phyloP scores from a whole-genome alignment of 2,888 invertebrate genomes.

The Ceramica pisi region DNA sequence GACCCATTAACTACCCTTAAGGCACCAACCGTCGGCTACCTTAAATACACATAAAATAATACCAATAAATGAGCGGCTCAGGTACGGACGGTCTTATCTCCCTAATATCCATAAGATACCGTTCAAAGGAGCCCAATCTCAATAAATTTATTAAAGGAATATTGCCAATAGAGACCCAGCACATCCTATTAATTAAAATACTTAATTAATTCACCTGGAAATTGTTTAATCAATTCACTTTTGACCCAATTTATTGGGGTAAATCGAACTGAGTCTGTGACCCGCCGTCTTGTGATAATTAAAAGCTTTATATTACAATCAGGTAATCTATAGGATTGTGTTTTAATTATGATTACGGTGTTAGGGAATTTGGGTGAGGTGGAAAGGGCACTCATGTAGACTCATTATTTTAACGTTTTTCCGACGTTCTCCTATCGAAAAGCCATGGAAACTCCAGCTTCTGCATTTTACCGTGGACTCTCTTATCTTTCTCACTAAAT shows the following conservation, averaged over 20 bases:
- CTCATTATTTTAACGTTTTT: slow-evolving; percentile 11
- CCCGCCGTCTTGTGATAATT: slow-evolving; percentile 69
- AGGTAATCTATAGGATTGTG: slow-evolving; percentile 61
- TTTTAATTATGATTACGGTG: slow-evolving; percentile 63
- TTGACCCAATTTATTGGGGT: slow-evolving; percentile 89
- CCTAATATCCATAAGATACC: slow-evolving; percentile 79
- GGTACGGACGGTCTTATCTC: slow-evolving; percentile 80
- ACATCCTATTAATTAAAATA: slow-evolving; percentile 91
- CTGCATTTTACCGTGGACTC: too few relatives aligned
- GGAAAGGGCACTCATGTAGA: slow-evolving; percentile 10
- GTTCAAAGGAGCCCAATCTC: slow-evolving; percentile 88
- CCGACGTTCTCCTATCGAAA: not conserved
- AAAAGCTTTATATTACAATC: slow-evolving; percentile 67
- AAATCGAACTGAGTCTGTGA: slow-evolving; percentile 79
- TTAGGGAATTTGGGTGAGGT: slow-evolving; percentile 9
- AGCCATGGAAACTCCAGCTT: not conserved
- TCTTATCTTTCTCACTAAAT: too few relatives aligned
- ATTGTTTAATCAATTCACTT: slow-evolving; percentile 90
- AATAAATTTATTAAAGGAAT: slow-evolving; percentile 91
- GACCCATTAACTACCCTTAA: slow-evolving; percentile 9
- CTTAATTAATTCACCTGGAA: slow-evolving; percentile 91
- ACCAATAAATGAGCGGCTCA: slow-evolving; percentile 73
- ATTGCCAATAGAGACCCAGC: slow-evolving; percentile 90
- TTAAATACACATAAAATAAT: slow-evolving; percentile 62
- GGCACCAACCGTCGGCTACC: slow-evolving; percentile 24